Conservation (phyloP, 1,140 invertebrate genomes). For the Sitobion miscanthi region DNA sequence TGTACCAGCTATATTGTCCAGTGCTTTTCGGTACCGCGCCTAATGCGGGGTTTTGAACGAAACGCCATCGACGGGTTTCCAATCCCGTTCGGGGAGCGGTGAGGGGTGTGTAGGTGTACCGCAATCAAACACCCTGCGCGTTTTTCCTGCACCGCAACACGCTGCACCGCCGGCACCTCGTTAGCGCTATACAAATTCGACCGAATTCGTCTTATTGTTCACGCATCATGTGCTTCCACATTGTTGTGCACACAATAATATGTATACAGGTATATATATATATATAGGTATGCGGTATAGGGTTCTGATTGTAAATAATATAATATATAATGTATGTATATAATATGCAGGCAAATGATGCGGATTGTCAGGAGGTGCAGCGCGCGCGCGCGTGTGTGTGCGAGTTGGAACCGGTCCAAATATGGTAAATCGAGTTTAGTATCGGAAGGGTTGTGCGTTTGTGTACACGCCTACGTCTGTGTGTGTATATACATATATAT, state of each 20-base stretch:
- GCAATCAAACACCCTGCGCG: background rate
- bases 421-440: constrained; percentile 51
- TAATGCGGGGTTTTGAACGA: background rate
- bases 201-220: constrained; percentile 37
- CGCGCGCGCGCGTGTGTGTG: background rate
- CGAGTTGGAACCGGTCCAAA: constrained; percentile 52
- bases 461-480: constrained; percentile 37
- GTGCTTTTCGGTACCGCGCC: background rate
- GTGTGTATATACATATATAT: background rate
- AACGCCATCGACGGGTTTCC: background rate
- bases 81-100: background rate
- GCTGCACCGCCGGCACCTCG: constrained; percentile 33
- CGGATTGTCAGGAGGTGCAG: constrained; percentile 31
- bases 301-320: background rate
- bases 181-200: constrained; percentile 41
- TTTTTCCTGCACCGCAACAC: background rate
- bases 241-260: background rate
- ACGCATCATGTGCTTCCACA: background rate
- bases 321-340: background rate
- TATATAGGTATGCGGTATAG: background rate
- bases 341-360: constrained; percentile 26
- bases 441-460: constrained; percentile 49
- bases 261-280: background rate
- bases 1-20: background rate
- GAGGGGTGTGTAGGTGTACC: background rate